phyloP scores from a whole-genome alignment of 37 sponge, comb jelly and placozoan genomes.

The Spongilla lacustris region DNA sequence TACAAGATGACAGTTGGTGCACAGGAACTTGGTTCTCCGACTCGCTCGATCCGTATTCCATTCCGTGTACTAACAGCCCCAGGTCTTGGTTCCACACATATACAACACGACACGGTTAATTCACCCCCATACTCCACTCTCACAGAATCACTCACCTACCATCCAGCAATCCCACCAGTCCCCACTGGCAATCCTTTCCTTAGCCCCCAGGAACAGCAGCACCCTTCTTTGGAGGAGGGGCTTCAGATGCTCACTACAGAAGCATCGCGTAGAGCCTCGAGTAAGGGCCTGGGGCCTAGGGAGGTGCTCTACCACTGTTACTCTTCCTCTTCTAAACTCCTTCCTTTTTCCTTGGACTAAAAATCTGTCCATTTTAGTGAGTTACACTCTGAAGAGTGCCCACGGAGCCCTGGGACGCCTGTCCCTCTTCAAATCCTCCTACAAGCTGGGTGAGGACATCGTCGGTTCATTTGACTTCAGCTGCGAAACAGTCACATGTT shows the following conservation, averaged over 20 bases:
- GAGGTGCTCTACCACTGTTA: neutral
- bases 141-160: conserved; percentile 19
- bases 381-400: conserved; percentile 67
- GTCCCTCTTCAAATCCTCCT: conserved; percentile 65
- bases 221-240: conserved; percentile 50
- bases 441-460: conserved; percentile 87
- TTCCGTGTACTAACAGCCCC: conserved; percentile 81
- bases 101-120: neutral
- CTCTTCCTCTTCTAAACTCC: neutral
- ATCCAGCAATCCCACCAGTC: neutral
- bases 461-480: conserved; percentile 67
- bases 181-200: conserved; percentile 65
- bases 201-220: conserved; percentile 23
- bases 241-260: conserved; percentile 64
- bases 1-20: conserved; percentile 92
- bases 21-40: conserved; percentile 61
- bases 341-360: neutral
- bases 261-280: conserved; percentile 41
- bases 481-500: conserved; percentile 57
- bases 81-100: conserved; percentile 28
- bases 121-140: neutral
- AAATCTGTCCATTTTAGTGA: conserved; percentile 35
- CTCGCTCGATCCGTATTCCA: conserved; percentile 72
- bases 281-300: conserved; percentile 18
- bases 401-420: conserved; percentile 62